Conservation (phyloP, 1,140 invertebrate species). For the Chlorops oryzae region DNA sequence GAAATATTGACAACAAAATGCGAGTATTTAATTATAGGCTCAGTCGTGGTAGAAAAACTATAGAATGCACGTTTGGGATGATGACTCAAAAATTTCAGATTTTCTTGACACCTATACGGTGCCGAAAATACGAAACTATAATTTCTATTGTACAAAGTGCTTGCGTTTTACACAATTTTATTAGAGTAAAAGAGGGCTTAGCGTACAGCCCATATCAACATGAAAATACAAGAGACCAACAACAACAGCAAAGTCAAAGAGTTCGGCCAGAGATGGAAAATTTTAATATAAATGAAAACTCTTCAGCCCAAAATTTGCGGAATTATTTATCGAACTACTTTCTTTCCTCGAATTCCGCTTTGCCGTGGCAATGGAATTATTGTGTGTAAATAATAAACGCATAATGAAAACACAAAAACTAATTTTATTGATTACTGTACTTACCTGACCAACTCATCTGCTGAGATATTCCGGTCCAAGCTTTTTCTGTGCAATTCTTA, state of each 20-base stretch:
- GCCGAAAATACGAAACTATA: not conserved
- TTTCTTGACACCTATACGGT: not conserved
- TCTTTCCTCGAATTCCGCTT: too few species aligned
- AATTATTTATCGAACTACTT: too few species aligned
- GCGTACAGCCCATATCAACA: not conserved
- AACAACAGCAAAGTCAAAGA: not conserved
- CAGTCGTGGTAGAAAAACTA: not conserved
- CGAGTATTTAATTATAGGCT: not conserved
- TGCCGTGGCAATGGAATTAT: too few species aligned
- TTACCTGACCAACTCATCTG: too few species aligned
- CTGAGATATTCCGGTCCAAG: too few species aligned
- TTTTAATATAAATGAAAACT: not conserved
- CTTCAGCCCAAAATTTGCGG: not conserved
- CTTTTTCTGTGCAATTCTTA: too few species aligned
- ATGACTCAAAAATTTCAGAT: not conserved
- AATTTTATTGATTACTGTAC: too few species aligned
- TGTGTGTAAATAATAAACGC: too few species aligned
- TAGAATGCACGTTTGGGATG: not conserved
- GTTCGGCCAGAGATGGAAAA: not conserved
- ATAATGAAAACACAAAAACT: too few species aligned
- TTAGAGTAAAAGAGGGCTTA: not conserved
- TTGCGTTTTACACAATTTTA: slow-evolving; percentile 1
- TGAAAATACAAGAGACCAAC: not conserved
- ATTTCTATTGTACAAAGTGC: not conserved
- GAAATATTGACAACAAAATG: not conserved